Conservation (phyloP, 2,113 vertebrate genomes). For the Triplophysa siluroides region DNA sequence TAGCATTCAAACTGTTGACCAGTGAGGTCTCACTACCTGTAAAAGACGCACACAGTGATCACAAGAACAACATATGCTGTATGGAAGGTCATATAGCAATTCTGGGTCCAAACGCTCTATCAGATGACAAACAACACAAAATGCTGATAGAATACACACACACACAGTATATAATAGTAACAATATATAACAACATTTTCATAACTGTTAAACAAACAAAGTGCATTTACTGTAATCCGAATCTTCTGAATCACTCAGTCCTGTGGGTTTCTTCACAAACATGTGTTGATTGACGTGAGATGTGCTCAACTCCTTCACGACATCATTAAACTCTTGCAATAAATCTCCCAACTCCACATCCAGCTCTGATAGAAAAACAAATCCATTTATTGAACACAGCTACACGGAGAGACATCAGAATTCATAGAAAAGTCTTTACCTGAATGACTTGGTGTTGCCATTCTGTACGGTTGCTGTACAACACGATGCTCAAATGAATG, state of each 20-base stretch:
- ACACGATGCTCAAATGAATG: background rate
- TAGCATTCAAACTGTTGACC: conserved; percentile 75
- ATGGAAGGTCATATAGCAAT: too few relatives aligned
- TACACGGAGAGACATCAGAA: too few relatives aligned
- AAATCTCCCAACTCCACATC: conserved; percentile 71
- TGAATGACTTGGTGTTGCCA: conserved; percentile 59
- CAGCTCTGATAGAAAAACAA: conserved; percentile 58
- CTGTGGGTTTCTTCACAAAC: conserved; percentile 62
- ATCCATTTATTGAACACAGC: background rate
- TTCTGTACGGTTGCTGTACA: conserved; percentile 39
- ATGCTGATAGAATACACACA: too few relatives aligned
- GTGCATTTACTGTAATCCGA: conserved; percentile 70
- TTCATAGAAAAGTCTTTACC: conserved; percentile 53
- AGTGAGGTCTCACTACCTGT: conserved; percentile 75
- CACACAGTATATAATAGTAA: too few relatives aligned
- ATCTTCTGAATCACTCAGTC: conserved; percentile 61
- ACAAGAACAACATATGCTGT: background rate
- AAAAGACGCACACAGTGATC: conserved; percentile 11
- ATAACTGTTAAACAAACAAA: too few relatives aligned
- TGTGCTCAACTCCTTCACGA: conserved; percentile 68
- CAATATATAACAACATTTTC: too few relatives aligned
- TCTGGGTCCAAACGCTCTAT: too few relatives aligned
- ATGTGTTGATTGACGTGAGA: conserved; percentile 58
- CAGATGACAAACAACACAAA: too few relatives aligned
- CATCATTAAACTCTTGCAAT: conserved; percentile 77